Base-by-base conservation (phyloP, 2,797 vertebrate species). In the Decapterus maruadsi region DNA sequence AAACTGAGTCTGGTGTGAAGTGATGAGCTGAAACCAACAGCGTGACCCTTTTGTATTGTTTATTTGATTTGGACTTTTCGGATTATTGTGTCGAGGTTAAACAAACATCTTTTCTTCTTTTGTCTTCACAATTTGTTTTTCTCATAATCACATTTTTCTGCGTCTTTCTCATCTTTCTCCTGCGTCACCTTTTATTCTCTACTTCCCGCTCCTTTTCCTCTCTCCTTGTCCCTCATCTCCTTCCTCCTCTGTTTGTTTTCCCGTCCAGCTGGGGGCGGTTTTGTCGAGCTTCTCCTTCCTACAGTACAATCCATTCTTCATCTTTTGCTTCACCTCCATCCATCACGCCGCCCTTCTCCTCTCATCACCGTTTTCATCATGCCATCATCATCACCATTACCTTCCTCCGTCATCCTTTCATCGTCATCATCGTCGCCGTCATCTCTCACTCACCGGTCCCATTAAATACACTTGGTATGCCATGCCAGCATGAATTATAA, bases 371-470 rank as follows among this genome's bases (percentile, higher is more conserved):
- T 60, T 38, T n/a, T 20, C 31, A 19, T 74, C 48, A 4, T 55
- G 0, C 22, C 0, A 9, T 14, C 26, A 10, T 26, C 22, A 61
- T 22, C 63, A 12, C 22, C 8, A 4, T 10, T 4, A 42, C 46
- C 50, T 5, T 53, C 43, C 9, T 45, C 57, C 11, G 0, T 45
- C 65, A 12, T 43, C 55, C 17, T 10, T 45, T n/a, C 34, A n/a
- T 16, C 8, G 43, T 82, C 46, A 11, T 84, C 46, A 11, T 84
- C 79, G 69, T 71, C 64, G 36, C 43, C 8, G 1, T 61, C 69
- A 12, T 64, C 17, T 6, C 42, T 67, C 72, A 0, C 16, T 67
- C 19, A 6, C 60, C 38, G 43, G 13, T 68, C 43, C 38, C 26
- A 22, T 46, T 56, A 29, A 61, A 13, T 2, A 29, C 26, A 40